Conservation (phyloP, 2,797 vertebrate species). For the Sylvia borin region DNA sequence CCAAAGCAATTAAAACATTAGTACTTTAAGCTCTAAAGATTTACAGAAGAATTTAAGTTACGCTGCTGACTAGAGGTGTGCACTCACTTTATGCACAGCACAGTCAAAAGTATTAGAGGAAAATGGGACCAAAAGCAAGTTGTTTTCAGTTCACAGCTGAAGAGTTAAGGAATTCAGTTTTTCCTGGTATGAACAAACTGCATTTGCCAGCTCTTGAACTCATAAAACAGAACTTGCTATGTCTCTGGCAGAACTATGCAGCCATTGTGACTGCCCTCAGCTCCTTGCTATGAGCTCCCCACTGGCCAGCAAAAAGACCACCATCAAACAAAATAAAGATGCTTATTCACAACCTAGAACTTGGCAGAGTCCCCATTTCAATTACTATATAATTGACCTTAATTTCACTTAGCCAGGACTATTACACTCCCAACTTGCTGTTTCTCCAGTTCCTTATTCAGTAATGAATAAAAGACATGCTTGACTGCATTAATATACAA, state of each 20-base stretch:
- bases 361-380: conserved; percentile 44
- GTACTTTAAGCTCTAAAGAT: not conserved
- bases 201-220: conserved; percentile 28
- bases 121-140: not conserved
- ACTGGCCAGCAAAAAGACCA: conserved; percentile 29
- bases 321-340: conserved; percentile 7
- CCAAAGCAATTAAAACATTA: not conserved
- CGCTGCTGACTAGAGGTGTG: not conserved
- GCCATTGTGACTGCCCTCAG: conserved; percentile 37
- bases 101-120: not conserved
- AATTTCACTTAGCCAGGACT: conserved; percentile 16
- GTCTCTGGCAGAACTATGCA: conserved; percentile 50
- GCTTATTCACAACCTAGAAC: conserved; percentile 30
- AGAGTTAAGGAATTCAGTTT: conserved; percentile 6
- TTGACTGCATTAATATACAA: not conserved
- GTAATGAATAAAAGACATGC: not conserved
- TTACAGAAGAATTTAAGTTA: not conserved
- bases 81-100: not conserved
- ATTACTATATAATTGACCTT: conserved; percentile 57
- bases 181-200: not conserved
- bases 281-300: conserved; percentile 8
- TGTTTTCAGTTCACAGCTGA: not conserved
- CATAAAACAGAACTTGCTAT: conserved; percentile 41
- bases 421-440: not conserved
- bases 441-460: conserved; percentile 27